phyloP scores from a whole-genome alignment of 2,888 invertebrate species.

The Tenthredo amoena region DNA sequence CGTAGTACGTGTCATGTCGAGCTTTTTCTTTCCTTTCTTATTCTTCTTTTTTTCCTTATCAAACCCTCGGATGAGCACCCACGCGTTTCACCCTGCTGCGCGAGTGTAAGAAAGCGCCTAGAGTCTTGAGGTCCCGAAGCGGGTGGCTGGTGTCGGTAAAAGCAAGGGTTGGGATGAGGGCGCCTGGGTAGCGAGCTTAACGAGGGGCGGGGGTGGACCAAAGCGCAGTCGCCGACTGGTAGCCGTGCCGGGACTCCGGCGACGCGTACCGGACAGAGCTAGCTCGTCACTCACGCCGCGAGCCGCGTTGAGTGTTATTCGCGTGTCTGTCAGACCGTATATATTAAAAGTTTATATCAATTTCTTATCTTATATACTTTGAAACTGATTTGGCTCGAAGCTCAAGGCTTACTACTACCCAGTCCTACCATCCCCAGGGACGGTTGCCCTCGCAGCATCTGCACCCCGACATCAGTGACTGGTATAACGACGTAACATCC shows the following conservation, averaged over 20 bases:
- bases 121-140: constrained; percentile 16
- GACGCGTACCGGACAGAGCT: constrained; percentile 76
- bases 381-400: neutral
- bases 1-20: neutral
- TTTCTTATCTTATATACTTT: neutral
- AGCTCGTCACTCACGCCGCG: constrained; percentile 64
- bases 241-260: constrained; percentile 71
- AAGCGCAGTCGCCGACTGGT: constrained; percentile 71
- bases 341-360: neutral
- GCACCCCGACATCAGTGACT: neutral
- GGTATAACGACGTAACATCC: neutral
- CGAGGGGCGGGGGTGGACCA: constrained; percentile 54
- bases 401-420: neutral
- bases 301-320: constrained; percentile 28
- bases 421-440: neutral
- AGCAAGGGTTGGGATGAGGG: constrained; percentile 54
- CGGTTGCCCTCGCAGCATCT: neutral
- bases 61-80: constrained; percentile 7
- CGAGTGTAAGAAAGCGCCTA: neutral
- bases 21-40: neutral
- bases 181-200: constrained; percentile 59
- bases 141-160: constrained; percentile 54
- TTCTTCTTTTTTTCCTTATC: neutral
- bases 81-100: neutral
- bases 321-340: neutral